Evolutionary conservation across 2,113 vertebrate species (phyloP).

Genomic region (Engystomops pustulosus): DNA sequence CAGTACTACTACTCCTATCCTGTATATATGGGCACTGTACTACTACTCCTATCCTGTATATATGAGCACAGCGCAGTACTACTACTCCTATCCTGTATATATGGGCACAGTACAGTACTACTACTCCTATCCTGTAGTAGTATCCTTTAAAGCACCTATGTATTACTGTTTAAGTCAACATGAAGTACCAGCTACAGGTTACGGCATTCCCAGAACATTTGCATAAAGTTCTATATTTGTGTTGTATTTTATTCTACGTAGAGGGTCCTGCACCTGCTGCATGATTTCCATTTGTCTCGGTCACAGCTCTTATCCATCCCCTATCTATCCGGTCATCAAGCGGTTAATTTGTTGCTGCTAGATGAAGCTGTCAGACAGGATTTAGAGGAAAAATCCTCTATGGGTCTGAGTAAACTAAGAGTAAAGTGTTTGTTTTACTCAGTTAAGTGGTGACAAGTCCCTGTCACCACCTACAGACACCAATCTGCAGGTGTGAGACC

Average conservation of each 20-base stretch:
- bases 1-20: too few relatives aligned
- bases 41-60: too few relatives aligned
- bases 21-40: too few relatives aligned
- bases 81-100: too few relatives aligned
- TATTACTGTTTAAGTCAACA: too few relatives aligned
- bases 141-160: too few relatives aligned
- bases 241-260: neutral
- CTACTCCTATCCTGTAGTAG: too few relatives aligned
- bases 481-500: neutral
- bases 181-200: neutral
- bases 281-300: neutral
- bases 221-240: neutral
- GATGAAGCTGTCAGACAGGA: neutral
- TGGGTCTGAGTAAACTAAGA: neutral
- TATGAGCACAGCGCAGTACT: too few relatives aligned
- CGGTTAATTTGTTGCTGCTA: neutral
- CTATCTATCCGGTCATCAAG: neutral
- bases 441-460: neutral
- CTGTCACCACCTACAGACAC: conserved; percentile 4
- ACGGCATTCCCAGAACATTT: neutral
- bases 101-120: too few relatives aligned
- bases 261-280: neutral
- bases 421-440: conserved; percentile 8
- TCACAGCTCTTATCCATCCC: neutral
- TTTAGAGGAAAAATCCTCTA: conserved; percentile 10